Evolutionary conservation across 2,888 invertebrate species (phyloP), one percentile per base, ranked within the genome.

Genomic region (Latrodectus hesperus): DNA sequence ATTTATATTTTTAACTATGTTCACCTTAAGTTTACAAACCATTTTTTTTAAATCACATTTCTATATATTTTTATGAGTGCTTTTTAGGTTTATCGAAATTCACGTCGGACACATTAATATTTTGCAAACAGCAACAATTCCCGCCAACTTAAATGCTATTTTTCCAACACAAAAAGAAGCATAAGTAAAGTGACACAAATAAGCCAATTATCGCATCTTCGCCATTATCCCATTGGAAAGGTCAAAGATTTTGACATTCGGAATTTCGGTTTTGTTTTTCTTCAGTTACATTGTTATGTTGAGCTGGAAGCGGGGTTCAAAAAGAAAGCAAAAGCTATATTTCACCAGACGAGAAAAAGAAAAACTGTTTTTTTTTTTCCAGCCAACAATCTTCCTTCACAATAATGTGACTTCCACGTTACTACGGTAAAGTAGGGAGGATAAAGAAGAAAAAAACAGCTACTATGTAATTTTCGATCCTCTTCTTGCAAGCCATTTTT

Each of bases 401-500:
- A 73, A 76, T 81, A 81, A 86, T 72, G 53, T 75, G 76, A 75
- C 83, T 83, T 76, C 75, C n/a, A 71, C 84, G 84, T 84, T 84
- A 78, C 84, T 16, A 60, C n/a, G 60, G 60, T 38, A 60, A 60
- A 16, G 60, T 10, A 12, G 55, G 60, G 10, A 60, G n/a, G 38
- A 38, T 16, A 60, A 60, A 60, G 60, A 16, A 12, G 60, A 60
- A 60, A 60, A 60, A 81, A 85, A 76, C 16, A 76, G 77, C 81
- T 77, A 82, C 81, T 81, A 81, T 87, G 81, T 81, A 87, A 81
- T 87, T 87, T 87, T 75, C 64, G 65, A 53, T 70, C 76, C 81
- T n/a, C 73, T 80, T 75, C 55, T 76, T 22, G 64, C 38, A 60
- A 67, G 76, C 81, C 81, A 78, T 84, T 84, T 84, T 77, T 84